Evolutionary conservation across 2,888 invertebrate genomes (phyloP).

Genomic region (Ditula angustiorana): DNA sequence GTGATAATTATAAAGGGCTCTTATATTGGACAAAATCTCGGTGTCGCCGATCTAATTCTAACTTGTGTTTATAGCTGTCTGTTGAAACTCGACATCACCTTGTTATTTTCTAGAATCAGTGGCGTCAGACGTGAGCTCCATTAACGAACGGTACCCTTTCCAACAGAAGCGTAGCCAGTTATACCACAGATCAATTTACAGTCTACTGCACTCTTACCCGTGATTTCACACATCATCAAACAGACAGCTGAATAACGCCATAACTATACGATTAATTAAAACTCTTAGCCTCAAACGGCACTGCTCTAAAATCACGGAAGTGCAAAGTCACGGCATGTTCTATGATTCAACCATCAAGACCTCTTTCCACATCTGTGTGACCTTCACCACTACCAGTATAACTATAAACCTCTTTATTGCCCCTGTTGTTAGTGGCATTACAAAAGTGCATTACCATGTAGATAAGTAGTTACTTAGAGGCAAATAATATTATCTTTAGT

Average conservation of each 20-base stretch:
- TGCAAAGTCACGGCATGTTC: constrained; percentile 5
- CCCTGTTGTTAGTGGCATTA: constrained; percentile 8
- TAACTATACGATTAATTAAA: neutral
- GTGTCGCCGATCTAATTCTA: neutral
- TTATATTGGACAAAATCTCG: neutral
- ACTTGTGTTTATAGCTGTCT: neutral
- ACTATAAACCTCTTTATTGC: constrained; percentile 5
- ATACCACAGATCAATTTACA: constrained; percentile 1
- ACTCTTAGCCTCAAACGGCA: neutral
- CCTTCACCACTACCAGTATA: neutral
- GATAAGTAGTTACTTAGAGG: constrained; percentile 26
- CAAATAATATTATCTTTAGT: constrained; percentile 14
- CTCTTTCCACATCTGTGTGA: constrained; percentile 13
- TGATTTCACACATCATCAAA: constrained; percentile 9
- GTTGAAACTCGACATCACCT: neutral
- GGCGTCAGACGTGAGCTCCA: neutral
- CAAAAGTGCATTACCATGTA: constrained; percentile 25
- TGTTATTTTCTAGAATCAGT: neutral
- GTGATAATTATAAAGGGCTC: neutral
- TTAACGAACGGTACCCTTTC: neutral
- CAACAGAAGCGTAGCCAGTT: constrained; percentile 3
- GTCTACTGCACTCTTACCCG: neutral
- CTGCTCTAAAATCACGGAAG: constrained; percentile 6
- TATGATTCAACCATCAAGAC: constrained; percentile 6
- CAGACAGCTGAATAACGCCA: constrained; percentile 1